Evolutionary conservation across 1,140 invertebrate genomes (phyloP), one percentile per base, ranked within the genome.

Genomic region (Acyrthosiphon pisum): DNA sequence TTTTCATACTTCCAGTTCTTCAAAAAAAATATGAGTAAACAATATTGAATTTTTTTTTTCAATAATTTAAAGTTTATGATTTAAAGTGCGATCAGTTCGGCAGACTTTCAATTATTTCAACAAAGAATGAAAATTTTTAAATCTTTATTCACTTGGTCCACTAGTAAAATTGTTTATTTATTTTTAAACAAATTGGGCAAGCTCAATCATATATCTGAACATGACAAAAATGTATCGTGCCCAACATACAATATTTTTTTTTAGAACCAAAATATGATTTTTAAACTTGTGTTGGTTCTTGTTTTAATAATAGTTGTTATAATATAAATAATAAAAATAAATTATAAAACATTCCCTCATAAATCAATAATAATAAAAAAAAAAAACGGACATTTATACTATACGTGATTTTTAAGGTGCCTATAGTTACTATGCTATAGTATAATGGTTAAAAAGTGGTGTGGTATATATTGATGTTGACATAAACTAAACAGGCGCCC

Each of bases 391-490:
- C 23, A 84, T 84, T 41, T 84, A 46, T 44, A 26, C 18, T 18
- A 18, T 14, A 30, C 84, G 11, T 46, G 84, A n/a, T 86, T 86
- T 46, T 86, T 46, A 86, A 86, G 41, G 84, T 46, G 4, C 6
- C 26, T 14, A 18, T 86, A 46, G 44, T 84, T 26, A 41, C 23
- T n/a, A 30, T 44, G 14, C 6, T 84, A 41, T 84, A 84, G 23
- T 86, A 18, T 30, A 26, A 44, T 68, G 60, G 60, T n/a, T 68
- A 46, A 86, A 41, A 86, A 86, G 26, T 46, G 84, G 26, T 46
- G 84, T 41, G 84, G 46, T 46, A 86, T 86, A 46, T n/a, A 86
- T 86, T 30, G 84, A 84, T 84, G 41, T 84, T 84, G 37, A 86
- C 44, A 86, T 86, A 86, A 46, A 86, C 41, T 86, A 86, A 86